Evolutionary conservation across 1,140 invertebrate species (phyloP).

Genomic region (Glomeris maerens): DNA sequence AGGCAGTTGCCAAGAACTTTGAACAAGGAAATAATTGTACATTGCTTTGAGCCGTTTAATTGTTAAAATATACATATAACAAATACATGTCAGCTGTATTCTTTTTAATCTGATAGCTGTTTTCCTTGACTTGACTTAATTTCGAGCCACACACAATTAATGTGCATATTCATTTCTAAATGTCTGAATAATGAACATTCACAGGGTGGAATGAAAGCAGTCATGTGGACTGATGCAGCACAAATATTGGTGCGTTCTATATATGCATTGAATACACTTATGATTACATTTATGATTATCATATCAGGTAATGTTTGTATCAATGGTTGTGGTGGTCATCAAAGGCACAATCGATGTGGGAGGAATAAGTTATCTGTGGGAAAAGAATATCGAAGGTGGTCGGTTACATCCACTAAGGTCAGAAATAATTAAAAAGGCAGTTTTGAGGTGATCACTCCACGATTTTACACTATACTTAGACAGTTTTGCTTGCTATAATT

Average conservation of each 20-base stretch:
- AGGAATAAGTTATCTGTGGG: slow-evolving; percentile 14
- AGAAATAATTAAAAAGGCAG: too few relatives aligned
- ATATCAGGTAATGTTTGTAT: slow-evolving; percentile 15
- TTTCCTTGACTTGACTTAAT: background rate
- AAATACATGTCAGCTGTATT: background rate
- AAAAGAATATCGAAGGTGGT: slow-evolving; percentile 10
- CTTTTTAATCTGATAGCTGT: background rate
- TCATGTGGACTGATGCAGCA: slow-evolving; percentile 32
- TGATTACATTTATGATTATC: too few relatives aligned
- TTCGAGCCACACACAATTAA: slow-evolving; percentile 16
- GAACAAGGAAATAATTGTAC: background rate
- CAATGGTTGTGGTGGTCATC: slow-evolving; percentile 14
- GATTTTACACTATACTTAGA: too few relatives aligned
- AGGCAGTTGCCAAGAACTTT: background rate
- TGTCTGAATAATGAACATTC: too few relatives aligned
- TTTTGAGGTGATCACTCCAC: too few relatives aligned
- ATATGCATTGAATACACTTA: too few relatives aligned
- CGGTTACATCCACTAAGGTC: too few relatives aligned
- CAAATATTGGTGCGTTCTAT: slow-evolving; percentile 13
- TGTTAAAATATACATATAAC: slow-evolving; percentile 2
- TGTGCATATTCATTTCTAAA: slow-evolving; percentile 14
- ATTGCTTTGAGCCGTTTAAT: background rate
- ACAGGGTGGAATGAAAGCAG: slow-evolving; percentile 37
- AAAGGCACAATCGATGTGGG: slow-evolving; percentile 13
- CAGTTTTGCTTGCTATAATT: too few relatives aligned